Conservation (phyloP, 2,797 vertebrate genomes). For the Nyctibius grandis region DNA sequence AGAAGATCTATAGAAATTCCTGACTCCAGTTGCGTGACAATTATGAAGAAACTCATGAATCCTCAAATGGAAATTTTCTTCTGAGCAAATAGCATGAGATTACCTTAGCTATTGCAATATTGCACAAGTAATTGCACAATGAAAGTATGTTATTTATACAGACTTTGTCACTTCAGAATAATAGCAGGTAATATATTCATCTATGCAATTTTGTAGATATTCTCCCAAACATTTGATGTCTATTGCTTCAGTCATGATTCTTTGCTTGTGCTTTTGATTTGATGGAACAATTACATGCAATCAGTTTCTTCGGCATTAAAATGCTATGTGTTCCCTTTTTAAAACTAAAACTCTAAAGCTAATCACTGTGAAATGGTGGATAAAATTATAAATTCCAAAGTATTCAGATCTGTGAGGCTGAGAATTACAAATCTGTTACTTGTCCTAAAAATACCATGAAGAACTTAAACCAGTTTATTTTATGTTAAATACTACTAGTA, state of each 20-base stretch:
- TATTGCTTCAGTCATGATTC: neutral
- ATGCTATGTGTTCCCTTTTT: neutral
- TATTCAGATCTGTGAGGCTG: neutral
- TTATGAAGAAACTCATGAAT: neutral
- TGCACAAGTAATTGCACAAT: constrained; percentile 51
- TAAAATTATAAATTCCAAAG: neutral
- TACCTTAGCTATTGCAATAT: constrained; percentile 2
- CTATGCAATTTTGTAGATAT: neutral
- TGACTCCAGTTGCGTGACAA: neutral
- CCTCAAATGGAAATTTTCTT: constrained; percentile 2
- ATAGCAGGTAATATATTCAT: neutral
- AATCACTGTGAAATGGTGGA: neutral
- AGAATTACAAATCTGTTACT: neutral
- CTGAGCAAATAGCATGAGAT: neutral
- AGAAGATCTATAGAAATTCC: neutral
- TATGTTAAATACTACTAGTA: neutral
- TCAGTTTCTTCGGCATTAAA: neutral
- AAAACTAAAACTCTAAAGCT: neutral
- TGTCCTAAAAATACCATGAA: neutral
- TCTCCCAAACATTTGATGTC: neutral
- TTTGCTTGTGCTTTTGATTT: neutral
- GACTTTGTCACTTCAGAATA: constrained; percentile 5
- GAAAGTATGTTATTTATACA: neutral
- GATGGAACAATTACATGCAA: neutral
- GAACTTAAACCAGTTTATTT: neutral